Conservation (phyloP, 2,888 invertebrate species). For the Pardosa pseudoannulata region DNA sequence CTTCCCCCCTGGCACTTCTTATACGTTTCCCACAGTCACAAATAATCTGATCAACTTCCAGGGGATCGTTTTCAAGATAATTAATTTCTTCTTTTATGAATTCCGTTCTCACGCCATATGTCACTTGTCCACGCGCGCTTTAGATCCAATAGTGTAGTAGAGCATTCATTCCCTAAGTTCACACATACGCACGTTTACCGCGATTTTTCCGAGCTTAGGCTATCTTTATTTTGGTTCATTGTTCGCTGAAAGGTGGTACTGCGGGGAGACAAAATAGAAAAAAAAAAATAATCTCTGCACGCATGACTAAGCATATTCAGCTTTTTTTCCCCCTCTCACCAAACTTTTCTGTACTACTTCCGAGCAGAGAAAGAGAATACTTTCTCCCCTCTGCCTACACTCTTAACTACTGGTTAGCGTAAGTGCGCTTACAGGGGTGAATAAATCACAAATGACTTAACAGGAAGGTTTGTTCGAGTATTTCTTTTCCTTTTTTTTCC, state of each 20-base stretch:
- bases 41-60: background rate
- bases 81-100: too few relatives aligned
- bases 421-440: background rate
- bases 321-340: background rate
- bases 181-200: background rate
- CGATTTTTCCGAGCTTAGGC: background rate
- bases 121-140: background rate
- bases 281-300: background rate
- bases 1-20: too few relatives aligned
- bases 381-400: background rate
- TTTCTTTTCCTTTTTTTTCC: too few relatives aligned
- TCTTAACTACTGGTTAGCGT: background rate
- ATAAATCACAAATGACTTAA: background rate
- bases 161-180: too few relatives aligned
- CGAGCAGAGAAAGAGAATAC: too few relatives aligned
- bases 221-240: constrained; percentile 3
- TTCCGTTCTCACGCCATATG: background rate
- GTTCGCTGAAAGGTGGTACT: background rate
- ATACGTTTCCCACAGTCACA: too few relatives aligned
- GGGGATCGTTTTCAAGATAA: background rate
- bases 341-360: background rate
- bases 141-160: too few relatives aligned
- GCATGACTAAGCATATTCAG: background rate
- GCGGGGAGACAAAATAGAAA: too few relatives aligned
- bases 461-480: too few relatives aligned